A percentile compares a stretch with the other conserved stretches of the same genome.
These are phyloP conservation scores for Chloromyia formosa DNA, from an alignment of 2,888 invertebrate species.

Conservation along the genomic window DNA sequence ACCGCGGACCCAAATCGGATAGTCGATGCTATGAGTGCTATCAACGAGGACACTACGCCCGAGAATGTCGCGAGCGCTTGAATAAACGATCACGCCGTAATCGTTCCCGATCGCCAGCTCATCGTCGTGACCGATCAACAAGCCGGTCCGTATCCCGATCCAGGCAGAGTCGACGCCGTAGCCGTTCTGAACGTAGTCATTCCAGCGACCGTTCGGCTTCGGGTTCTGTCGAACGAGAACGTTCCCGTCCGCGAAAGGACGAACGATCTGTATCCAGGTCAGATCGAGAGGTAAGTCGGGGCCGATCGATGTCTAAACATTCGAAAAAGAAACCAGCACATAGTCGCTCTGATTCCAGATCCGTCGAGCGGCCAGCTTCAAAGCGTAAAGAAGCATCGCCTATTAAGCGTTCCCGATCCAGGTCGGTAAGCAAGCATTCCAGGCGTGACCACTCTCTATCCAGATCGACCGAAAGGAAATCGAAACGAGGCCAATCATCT, in stretches of 20 bases:
- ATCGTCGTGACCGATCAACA: constrained; percentile 7
- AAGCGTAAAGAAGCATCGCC: too few species aligned
- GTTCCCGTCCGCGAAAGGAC: background rate
- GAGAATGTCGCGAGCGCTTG: constrained; percentile 19
- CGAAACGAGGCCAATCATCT: too few species aligned
- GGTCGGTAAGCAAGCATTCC: too few species aligned
- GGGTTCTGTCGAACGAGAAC: background rate
- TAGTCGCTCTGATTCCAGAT: too few species aligned
- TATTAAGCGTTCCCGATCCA: too few species aligned
- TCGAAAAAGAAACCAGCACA: background rate
- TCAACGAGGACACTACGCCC: constrained; percentile 16
- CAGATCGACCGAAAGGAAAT: too few species aligned
- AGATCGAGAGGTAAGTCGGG: background rate
- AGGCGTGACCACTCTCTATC: too few species aligned
- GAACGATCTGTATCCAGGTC: background rate
- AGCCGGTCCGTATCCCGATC: background rate
- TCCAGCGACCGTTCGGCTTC: background rate
- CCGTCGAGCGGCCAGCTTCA: too few species aligned
- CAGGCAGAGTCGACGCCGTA: background rate
- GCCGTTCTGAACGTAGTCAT: background rate
- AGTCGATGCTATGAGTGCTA: constrained; percentile 13
- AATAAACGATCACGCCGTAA: constrained; percentile 8
- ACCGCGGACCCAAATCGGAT: background rate
- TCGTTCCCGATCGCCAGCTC: background rate
- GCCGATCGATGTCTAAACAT: background rate